Evolutionary conservation across 2,797 vertebrate species (phyloP).

Genomic region (Dromococcyx pavoninus): DNA sequence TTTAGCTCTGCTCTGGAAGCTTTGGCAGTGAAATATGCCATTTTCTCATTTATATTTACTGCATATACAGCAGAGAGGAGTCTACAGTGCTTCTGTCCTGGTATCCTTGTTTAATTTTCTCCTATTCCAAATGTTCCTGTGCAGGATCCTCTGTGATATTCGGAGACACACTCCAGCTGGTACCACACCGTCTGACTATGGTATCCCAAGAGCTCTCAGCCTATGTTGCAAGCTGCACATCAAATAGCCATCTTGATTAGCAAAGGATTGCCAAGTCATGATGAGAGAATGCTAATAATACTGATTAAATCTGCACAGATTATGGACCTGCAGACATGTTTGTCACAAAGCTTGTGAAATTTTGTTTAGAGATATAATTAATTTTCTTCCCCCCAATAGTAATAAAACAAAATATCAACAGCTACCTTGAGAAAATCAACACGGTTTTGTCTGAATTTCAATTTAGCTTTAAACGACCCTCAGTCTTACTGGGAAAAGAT

Average conservation of each 20-base stretch:
- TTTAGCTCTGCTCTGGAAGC: neutral
- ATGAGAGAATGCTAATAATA: slow-evolving; percentile 63
- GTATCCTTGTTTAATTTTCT: neutral
- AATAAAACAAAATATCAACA: slow-evolving; percentile 43
- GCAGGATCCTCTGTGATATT: neutral
- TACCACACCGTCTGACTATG: neutral
- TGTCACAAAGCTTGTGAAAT: slow-evolving; percentile 52
- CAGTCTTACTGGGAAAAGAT: neutral
- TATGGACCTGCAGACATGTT: slow-evolving; percentile 4
- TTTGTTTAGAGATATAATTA: slow-evolving; percentile 53
- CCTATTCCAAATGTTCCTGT: neutral
- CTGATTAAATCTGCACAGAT: slow-evolving; percentile 53
- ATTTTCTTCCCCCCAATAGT: neutral
- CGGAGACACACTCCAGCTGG: neutral
- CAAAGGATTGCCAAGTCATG: slow-evolving; percentile 43
- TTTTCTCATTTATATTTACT: neutral
- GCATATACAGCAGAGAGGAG: neutral
- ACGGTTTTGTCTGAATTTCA: neutral
- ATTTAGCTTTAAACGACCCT: neutral
- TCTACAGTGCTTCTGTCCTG: neutral
- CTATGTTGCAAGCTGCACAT: neutral
- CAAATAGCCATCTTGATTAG: slow-evolving; percentile 54
- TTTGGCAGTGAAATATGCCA: neutral
- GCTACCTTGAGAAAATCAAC: neutral
- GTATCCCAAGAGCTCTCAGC: neutral